Base-by-base conservation (phyloP, 2,888 invertebrate genomes). In the Diaperis boleti region DNA sequence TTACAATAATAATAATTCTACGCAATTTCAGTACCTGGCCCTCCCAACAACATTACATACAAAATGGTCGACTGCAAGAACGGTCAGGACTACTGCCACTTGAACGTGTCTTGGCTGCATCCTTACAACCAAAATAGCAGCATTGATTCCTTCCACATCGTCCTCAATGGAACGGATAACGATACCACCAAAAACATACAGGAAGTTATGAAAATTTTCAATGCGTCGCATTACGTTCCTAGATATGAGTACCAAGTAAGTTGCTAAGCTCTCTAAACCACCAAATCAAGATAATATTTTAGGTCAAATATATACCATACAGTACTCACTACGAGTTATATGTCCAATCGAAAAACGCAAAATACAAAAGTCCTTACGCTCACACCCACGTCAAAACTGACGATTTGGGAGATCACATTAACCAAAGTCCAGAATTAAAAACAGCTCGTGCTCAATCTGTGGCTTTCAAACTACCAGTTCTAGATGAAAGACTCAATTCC, bases 31-130 rank as follows among this genome's bases (percentile, higher is more conserved):
- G 79, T 72, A 22, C 80, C 80, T 18, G 76, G 74, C 8, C 62
- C 67, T 39, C 79, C 79, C 1, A 67, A 72, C 18, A 78, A 79
- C 64, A 63, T 80, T 5, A 76, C 74, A 1, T 78, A 77, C 57
- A 69, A 72, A 68, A 71, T 78, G 8, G 72, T 75, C 2, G 72
- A 76, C 35, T 79, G 79, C 64, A 66, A 68, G 13, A 33, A 66
- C 6, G 56, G 41, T 8, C 66, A 63, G 0, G 76, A 78, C 50
- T 75, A 72, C 60, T 81, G 79, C 31, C 69, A 78, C 65, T 62
- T 80, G 26, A 78, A 79, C 59, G 65, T 80, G 22, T 74, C 70
- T 35, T 81, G 80, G 80, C 18, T 62, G 4, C 79, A 81, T 70
- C 80, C 80, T 0, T 75, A 75, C 49, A 35, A 74, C 42, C 78